A percentile compares a stretch with the other conserved stretches of the same genome.
Evolutionary conservation across 2,888 invertebrate species (phyloP).

Genomic region (Sphaerophoria taeniata): DNA sequence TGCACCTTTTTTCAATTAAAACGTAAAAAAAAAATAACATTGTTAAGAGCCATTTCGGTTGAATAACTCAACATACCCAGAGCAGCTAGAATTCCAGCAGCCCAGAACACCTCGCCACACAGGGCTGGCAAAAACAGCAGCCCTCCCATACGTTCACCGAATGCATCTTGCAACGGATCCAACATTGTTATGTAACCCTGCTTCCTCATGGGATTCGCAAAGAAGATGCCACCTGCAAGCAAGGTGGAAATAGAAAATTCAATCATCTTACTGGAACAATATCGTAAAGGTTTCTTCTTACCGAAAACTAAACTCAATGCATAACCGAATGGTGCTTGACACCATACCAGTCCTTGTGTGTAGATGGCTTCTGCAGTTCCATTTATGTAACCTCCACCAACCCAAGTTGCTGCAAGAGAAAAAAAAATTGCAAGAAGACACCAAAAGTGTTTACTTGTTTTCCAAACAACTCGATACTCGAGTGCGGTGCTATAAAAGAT

Average conservation of each 20-base stretch:
- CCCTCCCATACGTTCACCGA: constrained; percentile 99
- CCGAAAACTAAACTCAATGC: constrained; percentile 97
- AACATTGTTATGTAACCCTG: constrained; percentile 99
- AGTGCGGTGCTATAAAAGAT: constrained; percentile 1
- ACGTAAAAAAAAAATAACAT: background rate
- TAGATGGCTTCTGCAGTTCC: constrained; percentile 99
- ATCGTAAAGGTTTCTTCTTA: constrained; percentile 82
- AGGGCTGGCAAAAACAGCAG: constrained; percentile 97
- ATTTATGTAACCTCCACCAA: constrained; percentile 99
- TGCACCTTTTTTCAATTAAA: constrained; percentile 86
- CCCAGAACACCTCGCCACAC: constrained; percentile 99
- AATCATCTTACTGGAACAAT: background rate
- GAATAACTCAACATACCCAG: constrained; percentile 85
- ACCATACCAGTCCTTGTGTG: constrained; percentile 96
- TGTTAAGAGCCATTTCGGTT: background rate
- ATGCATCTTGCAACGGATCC: constrained; percentile 98
- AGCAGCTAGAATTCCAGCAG: constrained; percentile 98
- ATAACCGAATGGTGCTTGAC: constrained; percentile 99
- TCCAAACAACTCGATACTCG: constrained; percentile 29
- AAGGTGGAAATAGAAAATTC: no score
- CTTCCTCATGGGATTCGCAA: constrained; percentile 98
- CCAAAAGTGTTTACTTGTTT: background rate
- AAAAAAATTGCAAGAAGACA: constrained; percentile 5
- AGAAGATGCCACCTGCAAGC: constrained; percentile 99
- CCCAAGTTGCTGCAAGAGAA: constrained; percentile 94